phyloP scores from a whole-genome alignment of 2,113 vertebrate genomes.

The Chascanopsetta lugubris region DNA sequence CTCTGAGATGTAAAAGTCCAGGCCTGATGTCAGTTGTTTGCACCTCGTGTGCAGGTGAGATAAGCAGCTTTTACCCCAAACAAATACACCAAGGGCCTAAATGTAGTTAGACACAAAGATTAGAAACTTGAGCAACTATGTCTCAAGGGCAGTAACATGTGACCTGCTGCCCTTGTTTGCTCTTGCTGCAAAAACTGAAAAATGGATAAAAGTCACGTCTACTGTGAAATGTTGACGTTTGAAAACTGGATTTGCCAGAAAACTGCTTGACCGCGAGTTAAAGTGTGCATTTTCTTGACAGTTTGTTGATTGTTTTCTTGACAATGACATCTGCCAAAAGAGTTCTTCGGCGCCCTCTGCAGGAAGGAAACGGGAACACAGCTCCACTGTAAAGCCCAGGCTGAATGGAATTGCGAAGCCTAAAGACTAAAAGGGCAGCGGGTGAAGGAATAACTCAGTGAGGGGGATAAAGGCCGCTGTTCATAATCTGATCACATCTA shows the following conservation, averaged over 20 bases:
- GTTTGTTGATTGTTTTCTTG: too few species aligned
- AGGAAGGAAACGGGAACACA: not conserved
- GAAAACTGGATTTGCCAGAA: not conserved
- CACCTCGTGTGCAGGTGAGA: not conserved
- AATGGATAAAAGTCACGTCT: not conserved
- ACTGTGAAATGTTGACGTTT: too few species aligned
- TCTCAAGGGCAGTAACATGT: too few species aligned
- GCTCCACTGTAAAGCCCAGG: not conserved
- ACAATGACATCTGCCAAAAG: too few species aligned
- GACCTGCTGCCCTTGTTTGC: not conserved
- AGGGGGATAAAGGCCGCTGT: slow-evolving; percentile 1
- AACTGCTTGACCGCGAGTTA: too few species aligned
- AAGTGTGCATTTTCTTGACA: too few species aligned
- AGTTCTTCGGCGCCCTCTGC: not conserved
- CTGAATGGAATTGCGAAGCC: slow-evolving; percentile 14
- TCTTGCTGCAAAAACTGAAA: not conserved
- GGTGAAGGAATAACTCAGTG: slow-evolving; percentile 8
- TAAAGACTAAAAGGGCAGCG: not conserved
- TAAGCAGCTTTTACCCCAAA: not conserved
- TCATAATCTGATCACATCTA: slow-evolving; percentile 1
- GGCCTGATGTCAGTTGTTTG: not conserved
- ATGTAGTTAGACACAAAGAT: not conserved
- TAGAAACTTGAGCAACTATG: too few species aligned
- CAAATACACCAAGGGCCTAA: not conserved
- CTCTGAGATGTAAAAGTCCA: not conserved